Evolutionary conservation across 2,888 invertebrate genomes (phyloP).

Genomic region (Epistrophe grossulariae): DNA sequence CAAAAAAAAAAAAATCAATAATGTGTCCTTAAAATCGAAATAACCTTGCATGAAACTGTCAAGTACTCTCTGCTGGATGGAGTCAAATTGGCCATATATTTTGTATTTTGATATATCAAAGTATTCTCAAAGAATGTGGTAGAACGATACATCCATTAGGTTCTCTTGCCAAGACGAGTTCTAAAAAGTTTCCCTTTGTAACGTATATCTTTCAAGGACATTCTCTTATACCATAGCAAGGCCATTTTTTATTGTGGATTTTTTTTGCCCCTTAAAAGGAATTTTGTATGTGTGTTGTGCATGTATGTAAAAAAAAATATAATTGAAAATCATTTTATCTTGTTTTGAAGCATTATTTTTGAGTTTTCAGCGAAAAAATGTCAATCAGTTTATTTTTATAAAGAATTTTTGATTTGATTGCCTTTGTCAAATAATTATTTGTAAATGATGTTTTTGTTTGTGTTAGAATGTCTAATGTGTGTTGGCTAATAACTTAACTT

Average conservation of each 20-base stretch:
- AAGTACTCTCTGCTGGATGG: background rate
- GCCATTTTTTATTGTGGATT: background rate
- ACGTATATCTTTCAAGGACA: background rate
- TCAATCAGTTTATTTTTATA: too few relatives aligned
- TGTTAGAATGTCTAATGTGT: too few relatives aligned
- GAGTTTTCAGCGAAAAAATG: background rate
- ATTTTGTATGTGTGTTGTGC: background rate
- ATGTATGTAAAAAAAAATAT: background rate
- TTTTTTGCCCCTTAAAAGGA: too few relatives aligned
- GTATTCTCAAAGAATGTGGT: background rate
- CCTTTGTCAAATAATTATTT: background rate
- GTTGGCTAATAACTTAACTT: too few relatives aligned
- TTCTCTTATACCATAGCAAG: background rate
- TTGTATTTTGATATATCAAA: background rate
- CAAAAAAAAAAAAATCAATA: too few relatives aligned
- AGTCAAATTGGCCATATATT: background rate
- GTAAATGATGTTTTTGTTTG: too few relatives aligned
- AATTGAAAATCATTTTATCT: background rate
- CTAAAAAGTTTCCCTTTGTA: background rate
- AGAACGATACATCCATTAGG: constrained; percentile 7
- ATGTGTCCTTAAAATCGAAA: background rate
- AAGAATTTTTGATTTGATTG: background rate
- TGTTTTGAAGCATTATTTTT: background rate
- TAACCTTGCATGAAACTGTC: background rate
- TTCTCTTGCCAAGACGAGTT: background rate